Percentiles rank a stretch among this genome's conserved stretches.
These are phyloP conservation scores for Symphodus melops DNA, from an alignment of 2,113 vertebrate genomes.

Conservation along the genomic window DNA sequence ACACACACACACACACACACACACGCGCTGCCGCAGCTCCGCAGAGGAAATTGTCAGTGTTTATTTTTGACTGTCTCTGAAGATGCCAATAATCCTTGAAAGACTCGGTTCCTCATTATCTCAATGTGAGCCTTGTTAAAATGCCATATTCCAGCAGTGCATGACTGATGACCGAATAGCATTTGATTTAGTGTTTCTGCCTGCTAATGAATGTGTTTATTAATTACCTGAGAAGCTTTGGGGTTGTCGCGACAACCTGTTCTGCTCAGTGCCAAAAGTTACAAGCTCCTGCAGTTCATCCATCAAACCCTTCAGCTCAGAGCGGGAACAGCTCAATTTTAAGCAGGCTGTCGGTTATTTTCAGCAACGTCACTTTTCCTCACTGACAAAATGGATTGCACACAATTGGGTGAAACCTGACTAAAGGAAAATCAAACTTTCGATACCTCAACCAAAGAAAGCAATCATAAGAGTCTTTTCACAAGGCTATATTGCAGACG, in stretches of 20 bases:
- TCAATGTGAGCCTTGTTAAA: constrained; percentile 61
- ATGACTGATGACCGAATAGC: constrained; percentile 54
- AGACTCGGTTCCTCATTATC: constrained; percentile 58
- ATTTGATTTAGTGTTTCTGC: constrained; percentile 49
- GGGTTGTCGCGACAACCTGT: constrained; percentile 26
- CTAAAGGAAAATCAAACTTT: constrained; percentile 49
- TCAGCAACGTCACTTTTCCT: not conserved
- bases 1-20: constrained; percentile 11
- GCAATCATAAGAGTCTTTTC: constrained; percentile 48
- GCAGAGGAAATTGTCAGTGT: constrained; percentile 5
- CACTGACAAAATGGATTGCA: constrained; percentile 41
- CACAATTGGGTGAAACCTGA: constrained; percentile 29
- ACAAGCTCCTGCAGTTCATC: constrained; percentile 32
- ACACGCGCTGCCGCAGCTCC: constrained; percentile 9
- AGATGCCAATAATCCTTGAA: constrained; percentile 48
- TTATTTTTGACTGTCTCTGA: constrained; percentile 45
- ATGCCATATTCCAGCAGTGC: constrained; percentile 49
- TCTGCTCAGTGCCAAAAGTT: constrained; percentile 36
- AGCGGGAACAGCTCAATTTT: constrained; percentile 39
- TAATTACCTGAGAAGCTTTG: constrained; percentile 54
- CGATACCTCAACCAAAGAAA: constrained; percentile 32
- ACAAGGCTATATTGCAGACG: constrained; percentile 48
- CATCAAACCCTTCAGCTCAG: constrained; percentile 8
- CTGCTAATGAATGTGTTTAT: constrained; percentile 62
- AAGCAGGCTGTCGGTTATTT: constrained; percentile 29